Base-by-base conservation (phyloP, 2,888 invertebrate genomes). In the Notocelia uddmanniana region DNA sequence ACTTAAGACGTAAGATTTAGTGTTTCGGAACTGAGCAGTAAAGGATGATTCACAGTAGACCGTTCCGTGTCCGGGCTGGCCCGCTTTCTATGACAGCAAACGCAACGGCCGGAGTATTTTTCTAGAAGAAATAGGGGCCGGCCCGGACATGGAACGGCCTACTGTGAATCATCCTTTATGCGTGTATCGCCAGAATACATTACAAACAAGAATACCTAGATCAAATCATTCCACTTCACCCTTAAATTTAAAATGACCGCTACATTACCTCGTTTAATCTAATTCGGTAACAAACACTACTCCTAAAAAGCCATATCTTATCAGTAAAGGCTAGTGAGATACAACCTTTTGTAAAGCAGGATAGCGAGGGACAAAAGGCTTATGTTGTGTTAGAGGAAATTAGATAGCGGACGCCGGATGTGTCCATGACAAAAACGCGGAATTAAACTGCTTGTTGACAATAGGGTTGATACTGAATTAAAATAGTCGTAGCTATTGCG, bases 231-330 rank as follows among this genome's bases (percentile, higher is more conserved):
- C 58, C 41, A 54, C 60, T 52, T 52, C 52, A 15, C 58, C 62
- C 54, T 55, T 11, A 66, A 74, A 73, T 73, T 71, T 58, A 66
- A 73, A 74, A 71, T 48, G 48, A n/a, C 55, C 71, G 64, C 64
- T 64, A 70, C 70, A 73, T 73, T 74, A 55, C 68, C 58, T 69
- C 69, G 34, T 73, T 74, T 68, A 66, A 60, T 66, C 57, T 71
- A 70, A 73, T 67, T 45, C 57, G 52, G 55, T 26, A 15, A 48
- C 45, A 15, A 55, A 68, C 23, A 6, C 19, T 34, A 15, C 11
- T 10, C 31, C 31, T 19, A 21, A 31, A 52, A n/a, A 19, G 18
- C 34, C 19, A 5, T 34, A 15, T 15, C 19, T 48, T 11, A 19
- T 23, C 15, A 13, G 13, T 2, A 10, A 34, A 1, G 26, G 3